Evolutionary conservation across 2,888 invertebrate genomes (phyloP).

Genomic region (Rhaphigaster nebulosa): DNA sequence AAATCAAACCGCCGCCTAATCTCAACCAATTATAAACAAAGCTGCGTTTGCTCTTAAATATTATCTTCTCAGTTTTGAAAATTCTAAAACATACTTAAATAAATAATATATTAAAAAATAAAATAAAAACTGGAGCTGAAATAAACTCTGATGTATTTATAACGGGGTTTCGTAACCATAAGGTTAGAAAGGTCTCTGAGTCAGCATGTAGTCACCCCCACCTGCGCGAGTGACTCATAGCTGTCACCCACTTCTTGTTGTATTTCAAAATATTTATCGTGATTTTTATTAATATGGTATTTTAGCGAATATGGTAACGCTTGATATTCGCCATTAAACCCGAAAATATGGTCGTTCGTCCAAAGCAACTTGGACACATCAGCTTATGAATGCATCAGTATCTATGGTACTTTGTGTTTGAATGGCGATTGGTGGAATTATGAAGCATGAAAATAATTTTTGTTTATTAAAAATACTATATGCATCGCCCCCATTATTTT

Average conservation of each 20-base stretch:
- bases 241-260: neutral
- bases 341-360: neutral
- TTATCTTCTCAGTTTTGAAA: neutral
- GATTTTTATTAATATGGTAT: neutral
- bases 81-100: neutral
- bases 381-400: neutral
- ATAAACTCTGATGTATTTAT: neutral
- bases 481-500: no score
- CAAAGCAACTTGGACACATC: neutral
- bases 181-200: conserved; percentile 9
- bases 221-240: neutral
- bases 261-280: neutral
- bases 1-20: neutral
- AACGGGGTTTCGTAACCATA: neutral
- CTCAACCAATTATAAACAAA: neutral
- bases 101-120: neutral
- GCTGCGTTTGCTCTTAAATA: neutral
- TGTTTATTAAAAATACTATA: no score
- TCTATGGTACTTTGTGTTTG: no score
- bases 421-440: no score
- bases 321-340: neutral
- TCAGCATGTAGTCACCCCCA: conserved; percentile 19
- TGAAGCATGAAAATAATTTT: no score
- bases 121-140: neutral
- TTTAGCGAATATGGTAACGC: neutral